Evolutionary conservation across 2,888 invertebrate genomes (phyloP).

Genomic region (Drosophila acutilabella): DNA sequence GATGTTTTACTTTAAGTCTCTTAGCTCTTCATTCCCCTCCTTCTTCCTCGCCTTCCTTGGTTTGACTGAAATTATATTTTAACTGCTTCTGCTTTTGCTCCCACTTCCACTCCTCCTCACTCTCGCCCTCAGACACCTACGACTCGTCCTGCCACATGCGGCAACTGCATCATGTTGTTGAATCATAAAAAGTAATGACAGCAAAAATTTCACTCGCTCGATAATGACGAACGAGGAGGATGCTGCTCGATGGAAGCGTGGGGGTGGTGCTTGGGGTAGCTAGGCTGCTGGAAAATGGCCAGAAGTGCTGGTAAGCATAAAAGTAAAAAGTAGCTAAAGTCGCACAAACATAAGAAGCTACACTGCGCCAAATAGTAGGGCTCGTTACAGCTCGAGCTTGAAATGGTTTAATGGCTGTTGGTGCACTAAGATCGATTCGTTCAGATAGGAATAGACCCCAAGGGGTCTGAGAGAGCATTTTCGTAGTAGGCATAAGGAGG

Average conservation of each 20-base stretch:
- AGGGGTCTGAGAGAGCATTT: too few species aligned
- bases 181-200: conserved; percentile 79
- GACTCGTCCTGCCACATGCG: not conserved
- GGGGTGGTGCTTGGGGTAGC: not conserved
- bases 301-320: conserved; percentile 29
- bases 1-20: conserved; percentile 67
- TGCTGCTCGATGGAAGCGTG: conserved; percentile 22
- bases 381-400: not conserved
- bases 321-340: conserved; percentile 56
- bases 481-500: too few species aligned
- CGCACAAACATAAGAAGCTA: conserved; percentile 36
- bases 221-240: conserved; percentile 69
- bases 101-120: conserved; percentile 1
- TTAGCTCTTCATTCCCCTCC: conserved; percentile 28
- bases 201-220: conserved; percentile 70
- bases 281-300: not conserved
- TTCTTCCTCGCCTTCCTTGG: conserved; percentile 8
- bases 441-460: too few species aligned
- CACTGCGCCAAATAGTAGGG: conserved; percentile 36
- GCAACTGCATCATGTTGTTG: conserved; percentile 77
- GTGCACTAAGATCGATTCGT: too few species aligned
- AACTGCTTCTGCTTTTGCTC: conserved; percentile 12
- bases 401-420: too few species aligned
- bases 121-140: conserved; percentile 30
- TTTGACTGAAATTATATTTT: conserved; percentile 73